Percentiles rank a stretch among this genome's conserved stretches.
phyloP scores from a whole-genome alignment of 30 jellyfish, hydroid and myxozoan genomes.

The Aurelia coerulea region DNA sequence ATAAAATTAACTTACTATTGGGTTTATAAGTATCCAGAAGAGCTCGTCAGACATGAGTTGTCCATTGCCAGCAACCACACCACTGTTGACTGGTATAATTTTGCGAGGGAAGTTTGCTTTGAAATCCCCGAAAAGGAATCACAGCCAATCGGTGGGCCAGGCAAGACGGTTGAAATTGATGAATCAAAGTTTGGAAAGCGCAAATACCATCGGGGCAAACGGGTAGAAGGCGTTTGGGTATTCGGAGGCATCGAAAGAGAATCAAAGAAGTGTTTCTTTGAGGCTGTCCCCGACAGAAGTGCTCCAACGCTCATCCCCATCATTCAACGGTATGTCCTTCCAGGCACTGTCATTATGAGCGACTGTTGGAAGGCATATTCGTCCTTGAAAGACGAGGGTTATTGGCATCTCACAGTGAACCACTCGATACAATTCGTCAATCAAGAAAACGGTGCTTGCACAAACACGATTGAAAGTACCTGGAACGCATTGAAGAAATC shows the following conservation, averaged over 20 bases:
- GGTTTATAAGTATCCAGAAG: constrained; percentile 1
- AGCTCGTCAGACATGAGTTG: constrained; percentile 6
- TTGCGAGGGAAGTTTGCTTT: neutral
- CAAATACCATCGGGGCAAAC: too few relatives aligned
- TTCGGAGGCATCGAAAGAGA: too few relatives aligned
- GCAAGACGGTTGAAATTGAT: too few relatives aligned
- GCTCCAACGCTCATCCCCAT: neutral
- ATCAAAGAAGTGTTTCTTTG: too few relatives aligned
- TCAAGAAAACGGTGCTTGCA: neutral
- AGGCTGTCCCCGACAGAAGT: neutral
- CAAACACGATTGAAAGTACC: neutral
- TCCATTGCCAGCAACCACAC: neutral
- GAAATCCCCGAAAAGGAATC: neutral
- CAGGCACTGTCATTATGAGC: constrained; percentile 3
- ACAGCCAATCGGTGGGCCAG: too few relatives aligned
- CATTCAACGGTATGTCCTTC: neutral
- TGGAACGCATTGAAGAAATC: constrained; percentile 13
- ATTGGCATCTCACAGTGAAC: neutral
- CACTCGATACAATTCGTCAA: neutral
- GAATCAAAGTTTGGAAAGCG: too few relatives aligned
- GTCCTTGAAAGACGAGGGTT: constrained; percentile 6
- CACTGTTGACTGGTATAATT: neutral
- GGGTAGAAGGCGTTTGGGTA: too few relatives aligned
- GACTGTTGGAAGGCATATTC: neutral
- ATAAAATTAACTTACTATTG: neutral